Percentiles rank a stretch among this genome's conserved stretches.
These are phyloP conservation scores for Kryptolebias ocellatus DNA, from an alignment of 2,797 vertebrate species.

Conservation along the genomic window DNA sequence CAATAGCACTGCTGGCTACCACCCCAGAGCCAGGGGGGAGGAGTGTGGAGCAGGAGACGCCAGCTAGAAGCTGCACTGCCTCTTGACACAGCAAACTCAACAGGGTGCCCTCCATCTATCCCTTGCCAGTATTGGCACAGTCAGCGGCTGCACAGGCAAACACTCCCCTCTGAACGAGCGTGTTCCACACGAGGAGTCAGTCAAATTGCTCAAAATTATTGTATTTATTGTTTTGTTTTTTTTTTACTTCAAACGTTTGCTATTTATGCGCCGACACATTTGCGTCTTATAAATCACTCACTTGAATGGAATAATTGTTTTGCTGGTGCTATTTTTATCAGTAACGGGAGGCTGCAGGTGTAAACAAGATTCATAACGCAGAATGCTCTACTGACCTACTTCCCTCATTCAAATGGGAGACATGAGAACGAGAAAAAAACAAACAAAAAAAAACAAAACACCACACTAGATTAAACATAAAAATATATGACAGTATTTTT, in stretches of 20 bases:
- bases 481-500: neutral
- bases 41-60: slow-evolving; percentile 48
- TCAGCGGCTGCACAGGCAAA: slow-evolving; percentile 53
- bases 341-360: slow-evolving; percentile 34
- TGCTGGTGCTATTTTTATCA: neutral
- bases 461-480: neutral
- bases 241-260: slow-evolving; percentile 4
- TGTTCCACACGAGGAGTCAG: slow-evolving; percentile 8
- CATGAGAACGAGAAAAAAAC: slow-evolving; percentile 5
- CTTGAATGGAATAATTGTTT: slow-evolving; percentile 4
- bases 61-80: slow-evolving; percentile 68
- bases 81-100: slow-evolving; percentile 79
- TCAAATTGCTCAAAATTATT: slow-evolving; percentile 20
- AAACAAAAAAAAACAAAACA: slow-evolving; percentile 4
- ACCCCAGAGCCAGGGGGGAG: slow-evolving; percentile 60
- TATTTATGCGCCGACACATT: slow-evolving; percentile 6
- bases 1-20: slow-evolving; percentile 78
- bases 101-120: slow-evolving; percentile 57
- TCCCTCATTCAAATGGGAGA: slow-evolving; percentile 48
- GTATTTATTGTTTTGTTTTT: slow-evolving; percentile 11
- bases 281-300: neutral
- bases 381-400: slow-evolving; percentile 73
- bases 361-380: slow-evolving; percentile 33
- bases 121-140: slow-evolving; percentile 46
- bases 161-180: slow-evolving; percentile 46